Conservation (phyloP, 2,888 invertebrate species). For the Embidobia sp. region DNA sequence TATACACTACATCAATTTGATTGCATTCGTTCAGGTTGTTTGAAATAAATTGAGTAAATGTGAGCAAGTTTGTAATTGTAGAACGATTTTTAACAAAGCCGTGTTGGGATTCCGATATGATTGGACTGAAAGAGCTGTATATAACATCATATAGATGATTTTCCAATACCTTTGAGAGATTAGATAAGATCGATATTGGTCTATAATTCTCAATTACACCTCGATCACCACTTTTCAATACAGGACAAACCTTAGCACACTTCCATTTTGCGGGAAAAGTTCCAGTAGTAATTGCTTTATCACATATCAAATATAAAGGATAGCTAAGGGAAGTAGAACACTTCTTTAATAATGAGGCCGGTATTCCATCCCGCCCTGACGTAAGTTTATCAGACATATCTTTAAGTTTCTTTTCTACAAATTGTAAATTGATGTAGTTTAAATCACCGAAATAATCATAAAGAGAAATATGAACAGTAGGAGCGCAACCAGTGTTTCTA, state of each 20-base stretch:
- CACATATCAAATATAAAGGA: too few species aligned
- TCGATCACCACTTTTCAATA: neutral
- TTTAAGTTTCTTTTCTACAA: too few species aligned
- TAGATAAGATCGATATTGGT: neutral
- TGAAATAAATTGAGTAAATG: neutral
- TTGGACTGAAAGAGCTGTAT: neutral
- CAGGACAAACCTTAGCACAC: neutral
- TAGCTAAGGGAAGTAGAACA: too few species aligned
- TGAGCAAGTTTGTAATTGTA: neutral
- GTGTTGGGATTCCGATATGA: neutral
- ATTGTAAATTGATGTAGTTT: too few species aligned
- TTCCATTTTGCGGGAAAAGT: slow-evolving; percentile 10
- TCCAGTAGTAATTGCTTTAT: too few species aligned
- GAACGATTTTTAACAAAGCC: slow-evolving; percentile 1
- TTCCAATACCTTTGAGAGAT: slow-evolving; percentile 6
- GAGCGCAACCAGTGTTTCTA: too few species aligned
- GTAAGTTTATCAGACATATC: too few species aligned
- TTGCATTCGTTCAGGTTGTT: neutral
- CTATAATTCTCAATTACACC: neutral
- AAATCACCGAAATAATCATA: too few species aligned
- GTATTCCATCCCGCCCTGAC: too few species aligned
- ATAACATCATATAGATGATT: neutral
- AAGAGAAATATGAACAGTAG: too few species aligned
- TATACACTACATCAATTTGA: slow-evolving; percentile 11
- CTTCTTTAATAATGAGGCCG: too few species aligned